A percentile compares a stretch with the other conserved stretches of the same genome.
Conservation (phyloP, 2,113 vertebrate genomes). For the Calidris pugnax region DNA sequence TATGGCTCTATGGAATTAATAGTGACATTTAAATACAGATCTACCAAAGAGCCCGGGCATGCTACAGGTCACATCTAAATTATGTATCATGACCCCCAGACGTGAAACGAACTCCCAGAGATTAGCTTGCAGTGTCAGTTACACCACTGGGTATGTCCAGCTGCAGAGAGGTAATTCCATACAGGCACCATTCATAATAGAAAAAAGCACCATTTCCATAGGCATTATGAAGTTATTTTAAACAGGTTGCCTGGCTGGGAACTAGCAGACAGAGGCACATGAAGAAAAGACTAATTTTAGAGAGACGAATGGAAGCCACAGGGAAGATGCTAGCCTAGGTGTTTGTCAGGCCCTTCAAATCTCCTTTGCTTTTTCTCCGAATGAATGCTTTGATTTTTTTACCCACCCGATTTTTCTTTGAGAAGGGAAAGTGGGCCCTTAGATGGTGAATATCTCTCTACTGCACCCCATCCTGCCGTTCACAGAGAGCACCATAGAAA, state of each 20-base stretch:
- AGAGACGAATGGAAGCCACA: background rate
- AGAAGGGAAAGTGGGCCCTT: background rate
- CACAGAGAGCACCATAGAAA: background rate
- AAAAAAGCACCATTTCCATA: background rate
- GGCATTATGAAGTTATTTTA: background rate
- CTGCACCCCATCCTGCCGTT: background rate
- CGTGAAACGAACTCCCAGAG: background rate
- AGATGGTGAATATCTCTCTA: background rate
- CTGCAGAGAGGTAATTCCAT: background rate
- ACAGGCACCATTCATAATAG: background rate
- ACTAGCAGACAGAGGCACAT: background rate
- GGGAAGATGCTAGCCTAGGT: background rate
- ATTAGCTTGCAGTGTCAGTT: background rate
- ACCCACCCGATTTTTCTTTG: background rate
- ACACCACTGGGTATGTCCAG: background rate
- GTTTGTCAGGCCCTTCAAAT: background rate
- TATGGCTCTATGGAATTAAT: background rate
- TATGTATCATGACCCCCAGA: background rate
- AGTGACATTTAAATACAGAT: background rate
- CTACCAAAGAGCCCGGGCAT: background rate
- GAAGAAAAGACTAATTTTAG: background rate
- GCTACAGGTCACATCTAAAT: background rate
- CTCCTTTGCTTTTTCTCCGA: background rate
- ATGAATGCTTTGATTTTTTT: background rate
- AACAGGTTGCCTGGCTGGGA: background rate